Percentiles rank a stretch among this genome's conserved stretches.
phyloP scores from a whole-genome alignment of 2,113 vertebrate species.

The Pomatorhinus ruficollis region DNA sequence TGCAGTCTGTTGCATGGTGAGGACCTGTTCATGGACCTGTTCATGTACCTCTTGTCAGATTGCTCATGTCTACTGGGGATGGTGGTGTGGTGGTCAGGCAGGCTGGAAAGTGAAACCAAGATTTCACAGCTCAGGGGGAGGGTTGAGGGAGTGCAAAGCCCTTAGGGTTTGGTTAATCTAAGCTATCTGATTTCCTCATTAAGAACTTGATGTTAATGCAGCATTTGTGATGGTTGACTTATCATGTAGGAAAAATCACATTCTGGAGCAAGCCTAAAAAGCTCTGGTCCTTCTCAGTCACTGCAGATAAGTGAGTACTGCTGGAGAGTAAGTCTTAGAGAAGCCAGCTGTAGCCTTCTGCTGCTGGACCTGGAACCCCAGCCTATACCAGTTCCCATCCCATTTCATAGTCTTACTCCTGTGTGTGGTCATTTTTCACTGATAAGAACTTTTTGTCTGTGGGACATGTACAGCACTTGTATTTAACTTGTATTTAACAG shows the following conservation, averaged over 20 bases:
- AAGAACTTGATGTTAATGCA: background rate
- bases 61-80: background rate
- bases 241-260: background rate
- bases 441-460: background rate
- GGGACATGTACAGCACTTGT: fast-evolving
- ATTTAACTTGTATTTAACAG: background rate
- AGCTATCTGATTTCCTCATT: background rate
- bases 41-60: background rate
- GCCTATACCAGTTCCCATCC: background rate
- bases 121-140: background rate
- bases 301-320: background rate
- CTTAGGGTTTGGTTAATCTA: background rate
- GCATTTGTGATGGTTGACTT: background rate
- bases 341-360: background rate
- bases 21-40: background rate
- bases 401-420: background rate
- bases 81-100: background rate
- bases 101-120: background rate
- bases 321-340: background rate
- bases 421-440: background rate
- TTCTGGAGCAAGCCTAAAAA: background rate
- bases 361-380: background rate
- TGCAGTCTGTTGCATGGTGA: background rate
- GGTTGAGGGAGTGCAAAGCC: background rate
- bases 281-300: background rate